These are phyloP conservation scores for Siphamia tubifer DNA, from an alignment of 2,113 vertebrate species.

Conservation along the genomic window DNA sequence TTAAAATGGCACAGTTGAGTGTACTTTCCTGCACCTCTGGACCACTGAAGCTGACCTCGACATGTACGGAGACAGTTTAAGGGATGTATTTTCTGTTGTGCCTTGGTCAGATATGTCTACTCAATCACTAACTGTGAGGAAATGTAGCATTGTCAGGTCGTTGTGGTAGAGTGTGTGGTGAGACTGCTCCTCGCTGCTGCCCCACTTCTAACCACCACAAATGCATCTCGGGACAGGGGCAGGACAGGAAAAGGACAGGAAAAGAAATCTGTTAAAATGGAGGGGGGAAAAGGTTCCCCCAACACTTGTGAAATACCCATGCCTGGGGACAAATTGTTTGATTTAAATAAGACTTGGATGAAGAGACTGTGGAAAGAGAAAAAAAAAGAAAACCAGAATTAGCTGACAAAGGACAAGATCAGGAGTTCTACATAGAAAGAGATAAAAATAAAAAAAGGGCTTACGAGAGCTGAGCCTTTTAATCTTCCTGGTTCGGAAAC, in stretches of 20 bases:
- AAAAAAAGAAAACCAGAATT: slow-evolving; percentile 45
- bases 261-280: slow-evolving; percentile 16
- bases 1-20: slow-evolving; percentile 68
- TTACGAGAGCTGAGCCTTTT: slow-evolving; percentile 44
- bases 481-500: slow-evolving; percentile 50
- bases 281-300: slow-evolving; percentile 1
- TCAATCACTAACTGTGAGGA: slow-evolving; percentile 43
- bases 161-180: slow-evolving; percentile 59
- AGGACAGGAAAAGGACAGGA: slow-evolving; percentile 31
- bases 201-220: slow-evolving; percentile 18
- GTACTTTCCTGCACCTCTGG: slow-evolving; percentile 60
- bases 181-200: slow-evolving; percentile 22
- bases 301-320: slow-evolving; percentile 20
- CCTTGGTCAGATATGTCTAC: slow-evolving; percentile 46
- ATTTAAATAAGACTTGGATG: slow-evolving; percentile 24
- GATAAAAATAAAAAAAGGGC: slow-evolving; percentile 60
- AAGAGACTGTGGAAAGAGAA: slow-evolving; percentile 29
- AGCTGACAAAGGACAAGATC: slow-evolving; percentile 42
- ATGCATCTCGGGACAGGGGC: slow-evolving; percentile 35
- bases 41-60: slow-evolving; percentile 62
- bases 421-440: slow-evolving; percentile 21
- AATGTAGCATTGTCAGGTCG: slow-evolving; percentile 67
- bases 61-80: slow-evolving; percentile 52
- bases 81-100: slow-evolving; percentile 56
- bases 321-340: slow-evolving; percentile 34